These are phyloP conservation scores for Trachelus troglodyta DNA, from an alignment of 2,888 invertebrate genomes.

Conservation along the genomic window DNA sequence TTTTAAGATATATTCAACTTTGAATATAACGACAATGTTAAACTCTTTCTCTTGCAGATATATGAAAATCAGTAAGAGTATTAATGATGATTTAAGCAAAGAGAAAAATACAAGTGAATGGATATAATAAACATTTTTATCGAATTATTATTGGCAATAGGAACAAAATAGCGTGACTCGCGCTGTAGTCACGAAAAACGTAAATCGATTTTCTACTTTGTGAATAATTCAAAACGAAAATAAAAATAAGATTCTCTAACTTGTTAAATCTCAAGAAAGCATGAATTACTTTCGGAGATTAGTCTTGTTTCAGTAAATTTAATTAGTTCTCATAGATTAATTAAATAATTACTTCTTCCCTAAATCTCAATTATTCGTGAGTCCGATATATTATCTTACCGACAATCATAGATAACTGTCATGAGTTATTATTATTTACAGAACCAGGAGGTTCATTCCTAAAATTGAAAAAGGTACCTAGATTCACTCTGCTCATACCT, in stretches of 20 bases:
- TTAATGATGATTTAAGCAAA: not conserved
- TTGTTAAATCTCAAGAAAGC: no score
- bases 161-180: not conserved
- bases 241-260: no score
- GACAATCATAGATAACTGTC: not conserved
- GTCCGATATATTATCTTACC: no score
- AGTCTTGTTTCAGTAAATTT: no score
- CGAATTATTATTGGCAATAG: not conserved
- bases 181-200: no score
- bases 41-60: not conserved
- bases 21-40: not conserved
- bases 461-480: conserved; percentile 14
- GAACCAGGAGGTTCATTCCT: conserved; percentile 6
- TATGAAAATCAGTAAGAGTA: not conserved
- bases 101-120: not conserved
- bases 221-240: not conserved
- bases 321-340: no score
- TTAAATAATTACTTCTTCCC: no score
- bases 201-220: not conserved
- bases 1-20: not conserved
- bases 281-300: no score
- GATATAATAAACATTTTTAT: not conserved
- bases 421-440: conserved; percentile 1
- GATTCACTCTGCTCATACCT: conserved; percentile 40
- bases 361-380: no score